A percentile compares a stretch with the other conserved stretches of the same genome.
Evolutionary conservation across 2,113 vertebrate genomes (phyloP).

Genomic region (Leuciscus idus): DNA sequence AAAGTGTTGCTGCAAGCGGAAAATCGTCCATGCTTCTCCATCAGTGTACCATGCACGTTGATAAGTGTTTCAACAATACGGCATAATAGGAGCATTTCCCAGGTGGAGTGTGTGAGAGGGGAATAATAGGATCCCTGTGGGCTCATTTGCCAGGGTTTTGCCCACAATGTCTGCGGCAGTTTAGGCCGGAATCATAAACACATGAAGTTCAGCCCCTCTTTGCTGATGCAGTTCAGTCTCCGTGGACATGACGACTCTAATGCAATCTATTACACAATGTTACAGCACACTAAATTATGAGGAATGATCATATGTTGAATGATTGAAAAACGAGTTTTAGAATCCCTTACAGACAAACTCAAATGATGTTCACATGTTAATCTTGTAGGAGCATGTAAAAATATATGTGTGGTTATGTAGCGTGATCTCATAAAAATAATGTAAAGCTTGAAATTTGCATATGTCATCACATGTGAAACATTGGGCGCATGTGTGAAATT

Average conservation of each 20-base stretch:
- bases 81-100: constrained; percentile 28
- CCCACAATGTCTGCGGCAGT: constrained; percentile 32
- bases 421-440: not conserved
- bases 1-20: constrained; percentile 29
- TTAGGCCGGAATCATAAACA: not conserved
- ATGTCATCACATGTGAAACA: not conserved
- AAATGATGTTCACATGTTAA: not conserved
- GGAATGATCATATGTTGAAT: not conserved
- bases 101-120: constrained; percentile 16
- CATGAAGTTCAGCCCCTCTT: constrained; percentile 15
- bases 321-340: not conserved
- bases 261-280: constrained; percentile 34
- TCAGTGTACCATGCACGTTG: constrained; percentile 7
- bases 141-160: constrained; percentile 48
- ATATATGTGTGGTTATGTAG: not conserved
- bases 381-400: no score
- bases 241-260: constrained; percentile 20
- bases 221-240: constrained; percentile 20
- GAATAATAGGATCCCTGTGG: constrained; percentile 49
- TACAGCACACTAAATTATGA: constrained; percentile 11
- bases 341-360: not conserved
- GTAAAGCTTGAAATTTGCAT: not conserved
- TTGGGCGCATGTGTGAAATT: no score
- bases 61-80: constrained; percentile 38
- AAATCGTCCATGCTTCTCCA: constrained; percentile 18